Evolutionary conservation across 1,140 invertebrate genomes (phyloP).

Genomic region (Lepidurus arcticus): DNA sequence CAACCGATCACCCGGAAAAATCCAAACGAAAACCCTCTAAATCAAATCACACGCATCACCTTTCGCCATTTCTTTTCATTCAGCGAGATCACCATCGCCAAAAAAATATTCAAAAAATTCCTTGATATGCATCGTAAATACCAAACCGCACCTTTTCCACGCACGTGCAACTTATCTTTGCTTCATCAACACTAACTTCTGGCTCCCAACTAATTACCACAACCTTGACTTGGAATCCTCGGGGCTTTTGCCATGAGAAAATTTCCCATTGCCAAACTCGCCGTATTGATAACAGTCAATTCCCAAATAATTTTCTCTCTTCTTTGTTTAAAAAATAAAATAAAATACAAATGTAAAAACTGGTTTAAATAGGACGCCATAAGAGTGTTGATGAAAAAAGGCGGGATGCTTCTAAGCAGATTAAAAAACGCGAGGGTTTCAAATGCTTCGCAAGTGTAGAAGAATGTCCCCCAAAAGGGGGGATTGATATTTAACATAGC

Average conservation of each 20-base stretch:
- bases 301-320: neutral
- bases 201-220: neutral
- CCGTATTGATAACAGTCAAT: no score
- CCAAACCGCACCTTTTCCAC: slow-evolving; percentile 17
- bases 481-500: neutral
- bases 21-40: neutral
- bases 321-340: neutral
- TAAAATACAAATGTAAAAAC: neutral
- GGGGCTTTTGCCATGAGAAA: no score
- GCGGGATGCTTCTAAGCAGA: neutral
- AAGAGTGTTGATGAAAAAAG: neutral
- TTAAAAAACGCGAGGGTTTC: slow-evolving; percentile 7
- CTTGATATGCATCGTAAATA: neutral
- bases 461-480: neutral
- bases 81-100: neutral
- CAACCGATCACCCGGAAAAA: neutral
- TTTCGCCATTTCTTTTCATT: neutral
- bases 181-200: neutral
- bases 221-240: neutral
- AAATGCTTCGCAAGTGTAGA: neutral
- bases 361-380: slow-evolving; percentile 17
- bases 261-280: no score
- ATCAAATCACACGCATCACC: neutral
- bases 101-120: neutral
- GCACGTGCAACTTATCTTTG: neutral